Conservation (phyloP, 2,797 vertebrate species). For the Diplodus puntazzo region DNA sequence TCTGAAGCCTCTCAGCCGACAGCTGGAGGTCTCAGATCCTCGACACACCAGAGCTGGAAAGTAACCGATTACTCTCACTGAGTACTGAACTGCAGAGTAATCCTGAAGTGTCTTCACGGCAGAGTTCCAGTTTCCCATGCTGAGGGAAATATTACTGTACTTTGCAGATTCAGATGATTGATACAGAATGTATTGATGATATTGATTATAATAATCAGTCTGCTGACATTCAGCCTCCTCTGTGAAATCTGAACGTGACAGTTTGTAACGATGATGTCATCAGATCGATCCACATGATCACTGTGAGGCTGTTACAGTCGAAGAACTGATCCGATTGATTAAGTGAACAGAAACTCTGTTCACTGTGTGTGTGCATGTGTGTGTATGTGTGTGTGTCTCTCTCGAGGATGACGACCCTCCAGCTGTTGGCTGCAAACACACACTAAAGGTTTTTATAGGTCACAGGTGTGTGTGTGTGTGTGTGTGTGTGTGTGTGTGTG, state of each 20-base stretch:
- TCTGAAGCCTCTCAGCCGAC: slow-evolving; percentile 26
- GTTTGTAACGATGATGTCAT: no score
- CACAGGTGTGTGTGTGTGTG: slow-evolving; percentile 60
- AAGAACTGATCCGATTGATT: no score
- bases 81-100: background rate
- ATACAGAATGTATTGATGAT: no score
- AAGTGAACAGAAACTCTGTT: no score
- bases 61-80: background rate
- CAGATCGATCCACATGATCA: no score
- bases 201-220: no score
- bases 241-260: no score
- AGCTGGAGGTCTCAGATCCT: slow-evolving; percentile 30
- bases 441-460: slow-evolving; percentile 42
- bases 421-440: slow-evolving; percentile 44
- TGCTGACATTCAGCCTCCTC: no score
- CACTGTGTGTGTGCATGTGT: background rate
- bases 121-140: no score
- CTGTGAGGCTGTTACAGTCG: no score
- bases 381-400: slow-evolving; percentile 2
- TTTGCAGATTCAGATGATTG: no score
- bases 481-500: slow-evolving; percentile 51
- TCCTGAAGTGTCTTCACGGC: background rate
- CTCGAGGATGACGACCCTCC: slow-evolving; percentile 14
- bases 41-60: background rate
- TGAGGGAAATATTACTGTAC: no score